Evolutionary conservation across 2,113 vertebrate species (phyloP).

Genomic region (Antechinus stuartii): DNA sequence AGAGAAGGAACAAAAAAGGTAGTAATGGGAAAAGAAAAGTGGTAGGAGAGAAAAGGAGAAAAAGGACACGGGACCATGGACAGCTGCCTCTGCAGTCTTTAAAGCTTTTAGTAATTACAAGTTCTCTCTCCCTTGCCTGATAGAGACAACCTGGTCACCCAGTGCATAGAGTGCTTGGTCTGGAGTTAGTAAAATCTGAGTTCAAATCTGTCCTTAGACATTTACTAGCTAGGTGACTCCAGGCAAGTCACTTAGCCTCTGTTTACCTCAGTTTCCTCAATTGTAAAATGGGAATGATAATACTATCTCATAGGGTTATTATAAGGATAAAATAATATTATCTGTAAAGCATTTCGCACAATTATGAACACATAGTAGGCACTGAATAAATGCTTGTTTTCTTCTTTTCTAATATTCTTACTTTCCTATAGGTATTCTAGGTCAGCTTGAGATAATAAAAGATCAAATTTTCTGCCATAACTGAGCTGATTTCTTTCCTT

Average conservation of each 20-base stretch:
- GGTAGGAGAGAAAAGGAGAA: not conserved
- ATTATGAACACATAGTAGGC: not conserved
- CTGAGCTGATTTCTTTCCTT: not conserved
- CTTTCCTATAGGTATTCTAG: not conserved
- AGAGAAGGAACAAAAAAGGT: not conserved
- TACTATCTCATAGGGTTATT: not conserved
- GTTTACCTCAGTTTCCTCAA: not conserved
- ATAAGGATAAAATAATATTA: not conserved
- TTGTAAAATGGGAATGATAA: not conserved
- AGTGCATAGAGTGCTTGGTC: not conserved
- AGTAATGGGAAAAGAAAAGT: not conserved
- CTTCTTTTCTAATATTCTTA: not conserved
- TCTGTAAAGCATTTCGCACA: not conserved
- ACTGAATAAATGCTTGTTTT: not conserved
- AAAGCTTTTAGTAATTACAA: not conserved
- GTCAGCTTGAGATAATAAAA: not conserved
- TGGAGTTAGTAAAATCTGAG: not conserved
- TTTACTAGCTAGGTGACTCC: not conserved
- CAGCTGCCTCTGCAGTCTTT: not conserved
- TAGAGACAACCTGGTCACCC: not conserved
- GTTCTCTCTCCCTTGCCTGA: not conserved
- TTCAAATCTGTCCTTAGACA: not conserved
- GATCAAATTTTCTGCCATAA: not conserved
- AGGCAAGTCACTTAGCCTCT: not conserved
- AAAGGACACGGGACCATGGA: not conserved